phyloP scores from a whole-genome alignment of 2,797 vertebrate genomes.

The Rhynchotus rufescens region DNA sequence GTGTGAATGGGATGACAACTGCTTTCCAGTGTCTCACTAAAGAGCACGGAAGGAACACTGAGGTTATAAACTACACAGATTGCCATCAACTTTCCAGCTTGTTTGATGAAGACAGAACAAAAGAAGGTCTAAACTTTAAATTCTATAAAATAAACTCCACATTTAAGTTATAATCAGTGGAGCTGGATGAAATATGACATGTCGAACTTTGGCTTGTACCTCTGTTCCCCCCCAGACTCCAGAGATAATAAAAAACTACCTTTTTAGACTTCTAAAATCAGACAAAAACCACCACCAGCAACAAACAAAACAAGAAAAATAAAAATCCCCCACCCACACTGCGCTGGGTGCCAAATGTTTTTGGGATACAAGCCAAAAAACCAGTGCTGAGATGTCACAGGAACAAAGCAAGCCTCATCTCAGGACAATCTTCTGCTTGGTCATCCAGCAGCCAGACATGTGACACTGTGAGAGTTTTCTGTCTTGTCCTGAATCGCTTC shows the following conservation, averaged over 20 bases:
- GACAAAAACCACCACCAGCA: no score
- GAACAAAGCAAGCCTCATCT: neutral
- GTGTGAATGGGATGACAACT: neutral
- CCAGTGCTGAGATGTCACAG: neutral
- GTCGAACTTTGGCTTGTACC: neutral
- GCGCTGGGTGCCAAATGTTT: neutral
- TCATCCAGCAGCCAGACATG: neutral
- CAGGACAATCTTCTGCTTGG: neutral
- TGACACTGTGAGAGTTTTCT: neutral
- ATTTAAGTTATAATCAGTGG: neutral
- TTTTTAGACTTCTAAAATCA: neutral
- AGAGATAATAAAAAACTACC: neutral
- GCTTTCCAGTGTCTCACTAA: neutral
- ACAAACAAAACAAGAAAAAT: no score
- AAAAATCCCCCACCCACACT: neutral
- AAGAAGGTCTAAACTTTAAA: neutral
- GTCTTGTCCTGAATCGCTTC: neutral
- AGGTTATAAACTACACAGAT: neutral
- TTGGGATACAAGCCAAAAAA: conserved; percentile 3
- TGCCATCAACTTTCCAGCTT: neutral
- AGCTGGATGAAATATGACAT: neutral
- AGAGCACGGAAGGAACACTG: fast-evolving
- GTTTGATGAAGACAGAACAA: neutral
- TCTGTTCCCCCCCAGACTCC: neutral
- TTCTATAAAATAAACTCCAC: neutral